phyloP scores from a whole-genome alignment of 2,888 invertebrate species.

The Dermolepida albohirtum region DNA sequence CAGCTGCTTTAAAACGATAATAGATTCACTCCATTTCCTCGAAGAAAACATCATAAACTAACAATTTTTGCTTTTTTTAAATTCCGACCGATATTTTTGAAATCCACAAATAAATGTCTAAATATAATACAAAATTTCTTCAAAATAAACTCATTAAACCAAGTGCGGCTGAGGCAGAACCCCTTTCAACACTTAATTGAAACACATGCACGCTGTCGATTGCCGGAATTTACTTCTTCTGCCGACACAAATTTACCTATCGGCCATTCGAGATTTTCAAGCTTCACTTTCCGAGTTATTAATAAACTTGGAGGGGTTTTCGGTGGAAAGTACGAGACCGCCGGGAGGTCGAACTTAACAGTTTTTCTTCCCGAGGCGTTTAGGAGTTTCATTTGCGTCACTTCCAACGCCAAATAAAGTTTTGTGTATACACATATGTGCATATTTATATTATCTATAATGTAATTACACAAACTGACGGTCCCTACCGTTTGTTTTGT shows the following conservation, averaged over 20 bases:
- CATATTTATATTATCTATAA: conserved; percentile 21
- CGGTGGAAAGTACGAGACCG: background rate
- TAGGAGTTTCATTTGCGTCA: conserved; percentile 24
- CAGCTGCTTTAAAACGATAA: too few relatives aligned
- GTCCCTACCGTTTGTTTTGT: background rate
- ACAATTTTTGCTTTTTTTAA: too few relatives aligned
- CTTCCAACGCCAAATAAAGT: conserved; percentile 15
- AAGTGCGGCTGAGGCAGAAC: background rate
- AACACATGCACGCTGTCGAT: background rate
- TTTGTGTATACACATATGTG: background rate
- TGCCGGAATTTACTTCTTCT: background rate
- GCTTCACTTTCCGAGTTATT: conserved; percentile 11
- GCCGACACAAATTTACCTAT: background rate
- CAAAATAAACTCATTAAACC: conserved; percentile 10
- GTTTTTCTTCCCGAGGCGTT: background rate
- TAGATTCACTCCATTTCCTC: too few relatives aligned
- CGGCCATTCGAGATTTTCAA: background rate
- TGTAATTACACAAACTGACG: conserved; percentile 15
- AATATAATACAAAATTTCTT: conserved; percentile 7
- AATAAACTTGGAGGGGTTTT: conserved; percentile 13
- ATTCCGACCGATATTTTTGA: background rate
- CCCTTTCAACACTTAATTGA: conserved; percentile 3
- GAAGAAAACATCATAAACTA: too few relatives aligned
- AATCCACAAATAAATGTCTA: background rate
- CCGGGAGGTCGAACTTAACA: background rate